Percentiles rank a stretch among this genome's conserved stretches.
phyloP scores from a whole-genome alignment of 2,888 invertebrate species.

The Eristalis pertinax region DNA sequence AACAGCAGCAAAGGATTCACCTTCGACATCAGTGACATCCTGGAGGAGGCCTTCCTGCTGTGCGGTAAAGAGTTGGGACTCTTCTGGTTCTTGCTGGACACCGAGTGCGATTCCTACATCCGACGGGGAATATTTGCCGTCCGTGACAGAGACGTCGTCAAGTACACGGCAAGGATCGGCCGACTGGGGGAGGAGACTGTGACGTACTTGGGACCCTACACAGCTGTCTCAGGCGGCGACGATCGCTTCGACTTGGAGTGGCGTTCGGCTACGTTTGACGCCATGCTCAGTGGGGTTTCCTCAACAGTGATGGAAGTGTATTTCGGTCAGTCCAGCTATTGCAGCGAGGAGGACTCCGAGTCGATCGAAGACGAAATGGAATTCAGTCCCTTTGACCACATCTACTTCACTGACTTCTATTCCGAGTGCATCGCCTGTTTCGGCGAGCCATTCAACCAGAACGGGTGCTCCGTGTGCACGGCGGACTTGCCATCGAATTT shows the following conservation, averaged over 20 bases:
- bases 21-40: no score
- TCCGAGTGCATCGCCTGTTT: neutral
- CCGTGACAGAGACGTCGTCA: neutral
- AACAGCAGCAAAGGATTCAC: no score
- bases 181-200: neutral
- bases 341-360: neutral
- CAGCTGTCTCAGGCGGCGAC: neutral
- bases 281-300: neutral
- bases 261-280: slow-evolving; percentile 7
- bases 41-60: no score
- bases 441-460: neutral
- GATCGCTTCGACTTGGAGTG: slow-evolving; percentile 26
- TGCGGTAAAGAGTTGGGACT: no score
- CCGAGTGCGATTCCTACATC: no score
- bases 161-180: neutral
- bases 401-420: neutral
- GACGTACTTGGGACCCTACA: neutral
- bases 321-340: neutral
- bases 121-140: neutral
- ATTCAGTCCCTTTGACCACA: neutral
- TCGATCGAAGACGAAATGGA: no score
- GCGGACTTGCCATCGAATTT: neutral
- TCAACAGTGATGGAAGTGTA: neutral
- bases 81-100: no score
- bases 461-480: neutral